These are phyloP conservation scores for Hoplostethus atlanticus DNA, from an alignment of 2,797 vertebrate genomes.

Conservation along the genomic window DNA sequence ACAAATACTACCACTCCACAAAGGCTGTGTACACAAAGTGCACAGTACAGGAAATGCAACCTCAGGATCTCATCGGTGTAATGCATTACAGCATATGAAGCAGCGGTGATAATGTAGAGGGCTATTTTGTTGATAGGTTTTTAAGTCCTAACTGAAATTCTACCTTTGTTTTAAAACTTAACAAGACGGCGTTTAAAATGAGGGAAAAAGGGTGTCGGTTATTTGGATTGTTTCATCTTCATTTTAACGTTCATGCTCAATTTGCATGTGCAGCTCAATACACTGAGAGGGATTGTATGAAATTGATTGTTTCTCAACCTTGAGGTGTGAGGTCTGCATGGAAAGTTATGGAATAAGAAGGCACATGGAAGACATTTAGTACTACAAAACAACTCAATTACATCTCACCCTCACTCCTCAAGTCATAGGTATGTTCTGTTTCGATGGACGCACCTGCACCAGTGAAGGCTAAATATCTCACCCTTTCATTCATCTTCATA, in stretches of 20 bases:
- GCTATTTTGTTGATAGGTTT: not conserved
- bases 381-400: not conserved
- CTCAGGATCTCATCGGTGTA: conserved; percentile 14
- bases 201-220: not conserved
- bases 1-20: conserved; percentile 57
- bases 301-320: conserved; percentile 25
- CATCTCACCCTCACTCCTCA: not conserved
- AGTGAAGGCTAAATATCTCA: conserved; percentile 11
- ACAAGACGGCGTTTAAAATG: not conserved
- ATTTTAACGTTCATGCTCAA: conserved; percentile 23
- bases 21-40: conserved; percentile 44
- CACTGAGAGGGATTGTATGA: conserved; percentile 16
- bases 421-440: not conserved
- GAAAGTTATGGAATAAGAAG: conserved; percentile 12
- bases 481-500: not conserved
- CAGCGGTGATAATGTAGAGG: not conserved
- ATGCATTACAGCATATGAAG: not conserved
- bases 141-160: not conserved
- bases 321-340: conserved; percentile 3
- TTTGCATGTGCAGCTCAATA: conserved; percentile 14
- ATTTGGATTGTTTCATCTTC: not conserved
- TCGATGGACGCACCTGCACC: not conserved
- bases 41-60: conserved; percentile 45
- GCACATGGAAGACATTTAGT: conserved; percentile 7
- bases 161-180: not conserved